These are phyloP conservation scores for Taenioides sp. DNA, from an alignment of 2,797 vertebrate genomes.

Conservation along the genomic window DNA sequence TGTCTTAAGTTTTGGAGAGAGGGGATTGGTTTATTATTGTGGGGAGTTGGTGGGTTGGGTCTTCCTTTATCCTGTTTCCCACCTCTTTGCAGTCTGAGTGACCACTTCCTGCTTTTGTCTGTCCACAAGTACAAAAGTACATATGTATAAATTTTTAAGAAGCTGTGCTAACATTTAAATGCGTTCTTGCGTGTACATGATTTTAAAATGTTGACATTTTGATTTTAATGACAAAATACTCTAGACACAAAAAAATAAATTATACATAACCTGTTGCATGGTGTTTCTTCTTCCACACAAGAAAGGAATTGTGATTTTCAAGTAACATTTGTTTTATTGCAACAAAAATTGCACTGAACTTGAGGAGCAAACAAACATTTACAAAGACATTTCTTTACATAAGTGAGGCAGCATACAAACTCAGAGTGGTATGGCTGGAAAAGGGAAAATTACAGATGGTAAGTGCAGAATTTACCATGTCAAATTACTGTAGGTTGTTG, in stretches of 20 bases:
- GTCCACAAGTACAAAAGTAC: conserved; percentile 82
- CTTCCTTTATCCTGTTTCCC: conserved; percentile 53
- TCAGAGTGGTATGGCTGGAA: conserved; percentile 77
- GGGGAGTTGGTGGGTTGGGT: conserved; percentile 48
- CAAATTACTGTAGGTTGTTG: conserved; percentile 79
- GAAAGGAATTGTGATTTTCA: conserved; percentile 57
- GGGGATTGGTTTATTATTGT: conserved; percentile 58
- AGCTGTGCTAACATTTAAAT: conserved; percentile 91
- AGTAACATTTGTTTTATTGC: conserved; percentile 82
- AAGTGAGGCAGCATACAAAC: conserved; percentile 60
- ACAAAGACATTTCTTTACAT: conserved; percentile 75
- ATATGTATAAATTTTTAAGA: conserved; percentile 96
- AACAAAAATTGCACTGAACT: conserved; percentile 79
- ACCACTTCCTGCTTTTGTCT: conserved; percentile 83
- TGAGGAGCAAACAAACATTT: conserved; percentile 68
- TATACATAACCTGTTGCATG: conserved; percentile 69
- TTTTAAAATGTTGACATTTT: conserved; percentile 95
- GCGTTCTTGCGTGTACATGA: conserved; percentile 93
- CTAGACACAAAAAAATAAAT: conserved; percentile 82
- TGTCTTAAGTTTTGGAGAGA: conserved; percentile 65
- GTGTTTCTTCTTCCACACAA: conserved; percentile 15
- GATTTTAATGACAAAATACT: conserved; percentile 86
- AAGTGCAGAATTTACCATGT: conserved; percentile 72
- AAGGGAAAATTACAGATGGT: conserved; percentile 19
- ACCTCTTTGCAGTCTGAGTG: conserved; percentile 64